Conservation (phyloP, 2,113 vertebrate species). For the Neogale vison region DNA sequence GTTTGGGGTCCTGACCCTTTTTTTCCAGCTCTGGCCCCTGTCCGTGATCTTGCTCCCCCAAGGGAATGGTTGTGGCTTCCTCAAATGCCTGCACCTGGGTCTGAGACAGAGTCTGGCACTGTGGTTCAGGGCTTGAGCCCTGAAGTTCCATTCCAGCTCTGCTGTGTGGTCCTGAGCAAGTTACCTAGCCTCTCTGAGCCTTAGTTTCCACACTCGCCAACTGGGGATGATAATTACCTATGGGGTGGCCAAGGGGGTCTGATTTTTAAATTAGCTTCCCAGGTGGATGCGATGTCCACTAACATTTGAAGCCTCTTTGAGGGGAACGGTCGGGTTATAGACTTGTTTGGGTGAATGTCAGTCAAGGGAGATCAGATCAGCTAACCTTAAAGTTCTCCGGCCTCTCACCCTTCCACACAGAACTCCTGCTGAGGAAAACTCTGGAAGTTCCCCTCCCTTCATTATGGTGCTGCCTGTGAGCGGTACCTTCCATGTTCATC, state of each 20-base stretch:
- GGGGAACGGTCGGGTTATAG: no score
- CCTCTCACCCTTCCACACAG: not conserved
- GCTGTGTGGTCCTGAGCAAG: not conserved
- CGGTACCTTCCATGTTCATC: not conserved
- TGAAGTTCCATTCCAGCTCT: not conserved
- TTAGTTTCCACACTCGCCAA: not conserved
- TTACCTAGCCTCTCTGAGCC: not conserved
- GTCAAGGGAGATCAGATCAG: not conserved
- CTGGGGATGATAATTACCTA: not conserved
- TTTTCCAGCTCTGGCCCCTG: not conserved
- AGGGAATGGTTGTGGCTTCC: not conserved
- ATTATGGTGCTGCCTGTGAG: no score
- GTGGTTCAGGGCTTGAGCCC: not conserved
- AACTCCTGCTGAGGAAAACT: not conserved
- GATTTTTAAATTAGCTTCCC: not conserved
- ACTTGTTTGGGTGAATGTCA: not conserved
- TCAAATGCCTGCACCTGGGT: not conserved
- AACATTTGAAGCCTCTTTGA: not conserved
- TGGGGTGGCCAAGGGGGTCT: not conserved
- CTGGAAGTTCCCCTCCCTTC: not conserved
- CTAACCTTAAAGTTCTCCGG: not conserved
- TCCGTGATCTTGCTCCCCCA: not conserved
- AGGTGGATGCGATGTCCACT: not conserved
- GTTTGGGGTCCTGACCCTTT: not conserved
- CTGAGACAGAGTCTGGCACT: not conserved